Conservation (phyloP, 1,140 invertebrate genomes). For the Aradophagus sp. region DNA sequence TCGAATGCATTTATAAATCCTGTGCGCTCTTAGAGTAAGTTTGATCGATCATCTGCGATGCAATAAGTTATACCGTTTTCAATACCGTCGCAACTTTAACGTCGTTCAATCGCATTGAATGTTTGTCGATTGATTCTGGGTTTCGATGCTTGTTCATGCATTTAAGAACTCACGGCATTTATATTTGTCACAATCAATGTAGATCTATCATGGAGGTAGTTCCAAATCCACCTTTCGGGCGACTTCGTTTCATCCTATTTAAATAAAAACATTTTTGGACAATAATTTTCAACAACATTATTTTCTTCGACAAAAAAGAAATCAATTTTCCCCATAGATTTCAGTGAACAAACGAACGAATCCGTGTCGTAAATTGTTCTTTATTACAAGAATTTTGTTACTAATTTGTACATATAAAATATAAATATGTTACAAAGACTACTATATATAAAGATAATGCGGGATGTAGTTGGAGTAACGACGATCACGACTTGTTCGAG, state of each 20-base stretch:
- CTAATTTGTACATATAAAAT: constrained; percentile 76
- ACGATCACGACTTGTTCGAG: constrained; percentile 58
- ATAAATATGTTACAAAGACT: constrained; percentile 75
- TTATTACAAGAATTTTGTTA: constrained; percentile 75
- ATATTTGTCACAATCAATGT: constrained; percentile 24
- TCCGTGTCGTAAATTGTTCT: constrained; percentile 72
- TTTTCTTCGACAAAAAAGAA: too few relatives aligned
- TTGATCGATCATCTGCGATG: constrained; percentile 43
- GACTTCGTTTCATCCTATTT: constrained; percentile 30
- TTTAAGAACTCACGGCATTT: constrained; percentile 31
- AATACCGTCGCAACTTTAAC: too few relatives aligned
- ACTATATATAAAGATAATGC: constrained; percentile 69
- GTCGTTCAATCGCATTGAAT: too few relatives aligned
- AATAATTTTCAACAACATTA: constrained; percentile 5
- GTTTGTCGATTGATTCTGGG: background rate
- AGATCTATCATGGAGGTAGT: constrained; percentile 25
- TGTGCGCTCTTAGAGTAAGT: constrained; percentile 29
- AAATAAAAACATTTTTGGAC: constrained; percentile 38
- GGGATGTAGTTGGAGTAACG: constrained; percentile 44
- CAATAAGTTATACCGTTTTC: constrained; percentile 63
- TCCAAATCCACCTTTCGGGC: too few relatives aligned
- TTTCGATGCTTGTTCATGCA: constrained; percentile 15
- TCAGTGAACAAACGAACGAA: background rate
- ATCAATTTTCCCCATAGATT: too few relatives aligned
- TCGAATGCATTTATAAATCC: too few relatives aligned